Evolutionary conservation across 1,140 invertebrate genomes (phyloP), one percentile per base, ranked within the genome.

Genomic region (Matsumurasca onukii): DNA sequence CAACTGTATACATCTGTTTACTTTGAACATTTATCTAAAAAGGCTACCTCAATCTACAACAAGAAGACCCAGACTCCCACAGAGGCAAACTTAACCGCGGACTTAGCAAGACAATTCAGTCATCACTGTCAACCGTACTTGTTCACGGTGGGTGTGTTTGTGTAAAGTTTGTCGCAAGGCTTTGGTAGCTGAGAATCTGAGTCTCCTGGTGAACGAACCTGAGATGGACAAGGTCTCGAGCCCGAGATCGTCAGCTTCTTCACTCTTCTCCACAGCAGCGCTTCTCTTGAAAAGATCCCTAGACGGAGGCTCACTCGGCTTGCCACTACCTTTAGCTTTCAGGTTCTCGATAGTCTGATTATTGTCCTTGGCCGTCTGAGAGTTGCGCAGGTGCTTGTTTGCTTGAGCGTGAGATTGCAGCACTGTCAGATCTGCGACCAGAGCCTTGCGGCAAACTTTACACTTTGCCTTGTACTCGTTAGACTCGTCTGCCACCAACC

Each of bases 381-480:
- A 67, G 59, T 70, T 69, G 3, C 68, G 69, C 17, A 68, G 39
- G 57, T 73, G 72, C 65, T 69, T 71, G 52, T 65, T 72, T n/a
- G 67, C 68, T 27, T 67, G 59, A 29, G 70, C 66, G 57, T 73
- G 72, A 49, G 69, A 65, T 52, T 70, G 61, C 52, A 73, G 49
- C 1, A 73, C 72, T 55, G 68, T 73, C 2, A 73, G 55, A 51
- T 73, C 72, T 49, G 73, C 73, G 30, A 70, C 62, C 64, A 74
- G 70, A 5, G 72, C 48, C 45, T 72, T 70, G 22, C 71, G 67
- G 65, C 73, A 74, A 27, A 72, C 66, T 55, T 73, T 67, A 17
- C 73, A 74, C 68, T 61, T 68, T 17, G 73, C 73, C 39, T 74
- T 74, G 39, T 71, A 72, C 31, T 61, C 48, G 49, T 71, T 69